Conservation (phyloP, 2,113 vertebrate genomes). For the Rhodinocichla rosea region DNA sequence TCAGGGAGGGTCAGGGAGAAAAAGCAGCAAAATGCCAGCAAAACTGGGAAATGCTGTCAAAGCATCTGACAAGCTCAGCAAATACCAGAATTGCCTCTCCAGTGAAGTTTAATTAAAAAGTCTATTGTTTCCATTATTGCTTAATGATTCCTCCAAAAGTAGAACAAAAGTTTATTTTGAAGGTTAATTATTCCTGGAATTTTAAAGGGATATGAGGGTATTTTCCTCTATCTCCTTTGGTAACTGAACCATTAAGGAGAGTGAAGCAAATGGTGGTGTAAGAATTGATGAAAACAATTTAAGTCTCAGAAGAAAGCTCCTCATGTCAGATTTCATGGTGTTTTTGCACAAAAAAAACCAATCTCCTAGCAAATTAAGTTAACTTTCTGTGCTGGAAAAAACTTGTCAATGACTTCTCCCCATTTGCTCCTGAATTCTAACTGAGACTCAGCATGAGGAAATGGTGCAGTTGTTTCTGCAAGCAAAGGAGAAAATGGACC, state of each 20-base stretch:
- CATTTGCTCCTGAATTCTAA: conserved; percentile 1
- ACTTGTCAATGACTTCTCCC: neutral
- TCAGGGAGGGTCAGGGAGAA: neutral
- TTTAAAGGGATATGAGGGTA: neutral
- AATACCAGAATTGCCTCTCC: conserved; percentile 9
- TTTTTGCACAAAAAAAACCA: neutral
- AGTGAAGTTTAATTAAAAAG: conserved; percentile 52
- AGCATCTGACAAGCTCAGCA: conserved; percentile 22
- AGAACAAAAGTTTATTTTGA: conserved; percentile 18
- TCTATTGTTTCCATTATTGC: conserved; percentile 18
- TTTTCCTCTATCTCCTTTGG: neutral
- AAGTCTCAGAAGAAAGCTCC: neutral
- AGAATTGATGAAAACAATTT: neutral
- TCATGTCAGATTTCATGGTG: neutral
- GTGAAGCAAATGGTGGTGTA: neutral
- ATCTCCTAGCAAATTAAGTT: conserved; percentile 46
- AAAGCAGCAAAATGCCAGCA: neutral
- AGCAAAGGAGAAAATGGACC: neutral
- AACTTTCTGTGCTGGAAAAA: conserved; percentile 1
- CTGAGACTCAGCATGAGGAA: neutral
- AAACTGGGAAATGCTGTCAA: neutral
- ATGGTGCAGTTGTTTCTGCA: neutral
- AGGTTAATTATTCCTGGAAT: conserved; percentile 49
- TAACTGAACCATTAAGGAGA: neutral
- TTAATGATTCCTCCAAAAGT: conserved; percentile 35